These are phyloP conservation scores for Rhinopomastus cyanomelas DNA, from an alignment of 2,113 vertebrate genomes.

Conservation along the genomic window DNA sequence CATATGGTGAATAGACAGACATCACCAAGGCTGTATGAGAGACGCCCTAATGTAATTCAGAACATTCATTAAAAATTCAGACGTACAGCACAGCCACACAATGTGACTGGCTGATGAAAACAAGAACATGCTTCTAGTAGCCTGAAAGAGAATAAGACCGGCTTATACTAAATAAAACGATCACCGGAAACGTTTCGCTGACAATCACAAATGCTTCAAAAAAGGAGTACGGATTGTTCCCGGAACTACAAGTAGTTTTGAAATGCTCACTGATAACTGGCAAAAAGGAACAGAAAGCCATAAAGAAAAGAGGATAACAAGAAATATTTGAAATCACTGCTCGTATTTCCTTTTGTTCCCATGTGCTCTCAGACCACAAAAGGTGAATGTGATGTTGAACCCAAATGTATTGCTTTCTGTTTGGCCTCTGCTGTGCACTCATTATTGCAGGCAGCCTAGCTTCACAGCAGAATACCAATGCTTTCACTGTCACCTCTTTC, in stretches of 20 bases:
- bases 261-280: slow-evolving; percentile 40
- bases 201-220: slow-evolving; percentile 37
- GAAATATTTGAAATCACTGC: slow-evolving; percentile 40
- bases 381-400: slow-evolving; percentile 51
- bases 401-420: slow-evolving; percentile 9
- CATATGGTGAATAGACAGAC: background rate
- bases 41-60: background rate
- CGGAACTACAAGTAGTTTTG: slow-evolving; percentile 35
- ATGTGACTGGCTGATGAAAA: background rate
- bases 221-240: slow-evolving; percentile 17
- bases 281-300: slow-evolving; percentile 36
- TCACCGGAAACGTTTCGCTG: slow-evolving; percentile 38
- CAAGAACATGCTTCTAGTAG: background rate
- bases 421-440: slow-evolving; percentile 51
- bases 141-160: slow-evolving; percentile 9
- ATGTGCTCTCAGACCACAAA: slow-evolving; percentile 8
- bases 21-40: background rate
- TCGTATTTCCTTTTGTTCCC: slow-evolving; percentile 14
- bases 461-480: slow-evolving; percentile 27
- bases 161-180: slow-evolving; percentile 24
- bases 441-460: slow-evolving; percentile 40
- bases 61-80: background rate
- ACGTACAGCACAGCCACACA: background rate
- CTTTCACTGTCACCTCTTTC: background rate
- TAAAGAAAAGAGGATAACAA: slow-evolving; percentile 44